Evolutionary conservation across 2,797 vertebrate species (phyloP).

Genomic region (Distichodus sexfasciatus): DNA sequence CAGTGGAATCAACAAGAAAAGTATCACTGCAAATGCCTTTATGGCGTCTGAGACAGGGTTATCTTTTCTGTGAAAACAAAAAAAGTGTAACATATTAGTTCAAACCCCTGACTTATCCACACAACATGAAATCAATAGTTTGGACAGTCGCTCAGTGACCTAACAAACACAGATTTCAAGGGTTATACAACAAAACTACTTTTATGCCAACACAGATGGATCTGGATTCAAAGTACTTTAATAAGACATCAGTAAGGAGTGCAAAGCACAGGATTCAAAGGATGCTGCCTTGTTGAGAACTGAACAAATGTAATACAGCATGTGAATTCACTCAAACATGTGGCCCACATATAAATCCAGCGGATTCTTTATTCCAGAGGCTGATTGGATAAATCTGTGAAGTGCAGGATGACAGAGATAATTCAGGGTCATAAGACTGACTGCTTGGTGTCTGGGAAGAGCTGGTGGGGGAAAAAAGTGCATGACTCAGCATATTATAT

Average conservation of each 20-base stretch:
- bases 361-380: conserved; percentile 66
- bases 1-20: neutral
- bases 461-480: conserved; percentile 52
- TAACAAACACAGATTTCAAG: conserved; percentile 28
- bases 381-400: conserved; percentile 69
- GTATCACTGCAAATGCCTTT: neutral
- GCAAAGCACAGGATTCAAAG: neutral
- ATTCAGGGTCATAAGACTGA: conserved; percentile 65
- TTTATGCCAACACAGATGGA: neutral
- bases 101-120: conserved; percentile 19
- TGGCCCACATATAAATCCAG: conserved; percentile 45
- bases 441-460: conserved; percentile 68
- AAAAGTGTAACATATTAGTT: conserved; percentile 3
- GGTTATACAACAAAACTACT: conserved; percentile 19
- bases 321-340: conserved; percentile 63
- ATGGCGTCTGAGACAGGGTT: neutral
- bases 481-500: conserved; percentile 75
- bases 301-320: conserved; percentile 59
- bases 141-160: conserved; percentile 32
- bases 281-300: conserved; percentile 16
- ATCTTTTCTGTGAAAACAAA: conserved; percentile 13
- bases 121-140: conserved; percentile 33
- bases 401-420: conserved; percentile 66
- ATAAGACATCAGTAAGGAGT: too few relatives aligned
- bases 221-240: neutral